Evolutionary conservation across 2,888 invertebrate genomes (phyloP).

Genomic region (Diogma glabrata): DNA sequence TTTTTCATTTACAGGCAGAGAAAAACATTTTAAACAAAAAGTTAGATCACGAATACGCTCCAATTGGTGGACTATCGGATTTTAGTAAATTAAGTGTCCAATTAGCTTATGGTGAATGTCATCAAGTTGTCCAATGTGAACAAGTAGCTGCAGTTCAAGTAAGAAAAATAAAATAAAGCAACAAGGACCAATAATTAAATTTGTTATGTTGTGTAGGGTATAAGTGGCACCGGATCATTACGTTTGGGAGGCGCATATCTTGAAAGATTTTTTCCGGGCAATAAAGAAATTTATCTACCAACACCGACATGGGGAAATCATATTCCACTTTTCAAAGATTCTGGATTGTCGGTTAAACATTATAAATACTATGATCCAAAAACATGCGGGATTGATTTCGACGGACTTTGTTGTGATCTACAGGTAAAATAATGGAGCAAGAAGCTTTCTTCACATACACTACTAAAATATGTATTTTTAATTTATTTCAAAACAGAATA

Average conservation of each 20-base stretch:
- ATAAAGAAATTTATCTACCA: conserved; percentile 79
- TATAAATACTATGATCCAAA: conserved; percentile 92
- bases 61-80: conserved; percentile 75
- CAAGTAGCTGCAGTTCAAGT: conserved; percentile 63
- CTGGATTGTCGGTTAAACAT: conserved; percentile 71
- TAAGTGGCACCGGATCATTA: conserved; percentile 97
- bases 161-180: no score
- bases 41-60: conserved; percentile 90
- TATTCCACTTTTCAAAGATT: conserved; percentile 82
- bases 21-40: conserved; percentile 50
- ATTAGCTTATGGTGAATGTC: conserved; percentile 78
- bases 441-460: background rate
- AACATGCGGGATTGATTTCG: conserved; percentile 86
- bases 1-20: conserved; percentile 60
- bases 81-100: conserved; percentile 77
- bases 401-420: conserved; percentile 82
- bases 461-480: background rate
- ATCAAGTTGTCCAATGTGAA: conserved; percentile 53
- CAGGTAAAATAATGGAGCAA: conserved; percentile 48
- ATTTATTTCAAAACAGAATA: conserved; percentile 53
- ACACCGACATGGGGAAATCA: conserved; percentile 98
- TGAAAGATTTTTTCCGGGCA: conserved; percentile 63
- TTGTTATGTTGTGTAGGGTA: conserved; percentile 60
- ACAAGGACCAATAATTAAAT: no score
- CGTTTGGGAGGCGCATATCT: conserved; percentile 84